Percentiles rank a stretch among this genome's conserved stretches.
phyloP scores from a whole-genome alignment of 2,888 invertebrate genomes.

The Ariolimax columbianus region DNA sequence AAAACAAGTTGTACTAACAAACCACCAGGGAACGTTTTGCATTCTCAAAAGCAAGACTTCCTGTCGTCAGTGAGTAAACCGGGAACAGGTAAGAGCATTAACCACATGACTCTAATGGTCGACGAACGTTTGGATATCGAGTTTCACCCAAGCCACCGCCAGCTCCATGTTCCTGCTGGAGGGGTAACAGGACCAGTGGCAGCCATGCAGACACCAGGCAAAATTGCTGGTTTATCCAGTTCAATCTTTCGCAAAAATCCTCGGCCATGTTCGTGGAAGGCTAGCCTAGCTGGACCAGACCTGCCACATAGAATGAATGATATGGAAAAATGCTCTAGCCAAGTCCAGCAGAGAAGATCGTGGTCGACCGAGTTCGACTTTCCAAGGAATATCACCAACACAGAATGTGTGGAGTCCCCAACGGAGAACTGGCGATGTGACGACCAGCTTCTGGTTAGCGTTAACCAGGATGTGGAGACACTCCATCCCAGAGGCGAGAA shows the following conservation, averaged over 20 bases:
- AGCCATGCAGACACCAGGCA: neutral
- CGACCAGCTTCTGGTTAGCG: neutral
- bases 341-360: neutral
- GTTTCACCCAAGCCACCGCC: slow-evolving; percentile 8
- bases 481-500: neutral
- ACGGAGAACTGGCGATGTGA: slow-evolving; percentile 41
- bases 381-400: slow-evolving; percentile 25
- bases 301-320: neutral
- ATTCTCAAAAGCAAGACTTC: neutral
- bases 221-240: neutral
- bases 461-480: neutral
- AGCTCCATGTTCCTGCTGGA: slow-evolving; percentile 1
- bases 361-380: slow-evolving; percentile 22
- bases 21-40: neutral
- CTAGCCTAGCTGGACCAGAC: neutral
- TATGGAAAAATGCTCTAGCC: slow-evolving; percentile 25
- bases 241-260: neutral
- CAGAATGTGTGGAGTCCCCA: slow-evolving; percentile 39
- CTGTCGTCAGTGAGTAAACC: neutral
- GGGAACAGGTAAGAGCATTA: neutral
- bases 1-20: neutral
- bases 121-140: slow-evolving; percentile 32
- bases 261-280: neutral
- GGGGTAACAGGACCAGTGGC: slow-evolving; percentile 13
- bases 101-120: slow-evolving; percentile 8